phyloP scores from a whole-genome alignment of 2,888 invertebrate genomes.

The Subacronicta megacephala region DNA sequence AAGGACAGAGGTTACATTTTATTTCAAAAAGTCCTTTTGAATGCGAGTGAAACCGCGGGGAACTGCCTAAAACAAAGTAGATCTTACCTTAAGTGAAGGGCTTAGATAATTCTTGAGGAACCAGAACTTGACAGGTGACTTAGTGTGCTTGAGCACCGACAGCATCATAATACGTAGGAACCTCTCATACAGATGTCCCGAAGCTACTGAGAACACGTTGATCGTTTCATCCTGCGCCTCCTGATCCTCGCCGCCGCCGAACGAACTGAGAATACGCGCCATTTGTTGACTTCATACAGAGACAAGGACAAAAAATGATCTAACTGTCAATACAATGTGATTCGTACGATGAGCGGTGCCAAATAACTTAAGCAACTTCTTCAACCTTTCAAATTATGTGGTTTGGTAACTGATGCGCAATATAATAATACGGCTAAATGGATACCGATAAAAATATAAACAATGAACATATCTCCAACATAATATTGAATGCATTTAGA shows the following conservation, averaged over 20 bases:
- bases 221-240: constrained; percentile 94
- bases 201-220: constrained; percentile 99
- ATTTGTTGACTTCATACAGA: constrained; percentile 37
- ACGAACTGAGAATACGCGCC: constrained; percentile 81
- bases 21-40: too few species aligned
- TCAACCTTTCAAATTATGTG: too few species aligned
- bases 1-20: too few species aligned
- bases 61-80: too few species aligned
- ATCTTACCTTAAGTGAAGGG: constrained; percentile 95
- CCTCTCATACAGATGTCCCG: constrained; percentile 99
- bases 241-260: constrained; percentile 88
- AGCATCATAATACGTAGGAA: constrained; percentile 99
- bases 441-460: too few species aligned
- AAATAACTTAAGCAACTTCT: too few species aligned
- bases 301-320: constrained; percentile 18
- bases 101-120: constrained; percentile 99
- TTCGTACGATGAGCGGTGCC: neutral
- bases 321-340: neutral
- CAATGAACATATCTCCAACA: too few species aligned
- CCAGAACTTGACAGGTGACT: constrained; percentile 99
- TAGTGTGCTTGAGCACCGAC: constrained; percentile 98
- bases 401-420: too few species aligned
- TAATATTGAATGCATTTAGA: neutral
- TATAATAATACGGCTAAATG: too few species aligned
- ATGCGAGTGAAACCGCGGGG: too few species aligned